Conservation (phyloP, 2,797 vertebrate species). For the Prionace glauca region DNA sequence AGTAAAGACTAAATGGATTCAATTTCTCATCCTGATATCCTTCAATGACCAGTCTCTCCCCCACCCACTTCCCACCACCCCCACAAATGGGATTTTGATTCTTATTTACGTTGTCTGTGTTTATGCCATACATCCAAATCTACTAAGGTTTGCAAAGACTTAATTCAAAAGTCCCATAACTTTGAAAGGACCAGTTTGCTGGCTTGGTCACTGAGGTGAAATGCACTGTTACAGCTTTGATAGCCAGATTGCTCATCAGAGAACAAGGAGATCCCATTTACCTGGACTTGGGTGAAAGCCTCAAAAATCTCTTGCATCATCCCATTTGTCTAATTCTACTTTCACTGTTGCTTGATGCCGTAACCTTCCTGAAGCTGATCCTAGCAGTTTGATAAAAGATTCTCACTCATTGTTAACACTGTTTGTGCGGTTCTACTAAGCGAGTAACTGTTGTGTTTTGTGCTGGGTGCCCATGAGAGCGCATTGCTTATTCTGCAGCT, state of each 20-base stretch:
- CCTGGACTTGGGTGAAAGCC: neutral
- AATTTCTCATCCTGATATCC: neutral
- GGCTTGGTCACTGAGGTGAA: neutral
- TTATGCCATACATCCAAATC: neutral
- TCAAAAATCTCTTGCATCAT: neutral
- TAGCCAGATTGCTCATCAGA: neutral
- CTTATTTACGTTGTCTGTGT: neutral
- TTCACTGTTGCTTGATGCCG: neutral
- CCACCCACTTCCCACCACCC: too few species aligned
- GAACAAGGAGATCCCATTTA: neutral
- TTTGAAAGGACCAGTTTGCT: neutral
- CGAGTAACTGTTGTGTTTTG: neutral
- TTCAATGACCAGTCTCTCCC: neutral
- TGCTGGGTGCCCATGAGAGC: too few species aligned
- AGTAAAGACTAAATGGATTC: neutral
- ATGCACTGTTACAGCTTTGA: neutral
- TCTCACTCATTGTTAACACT: neutral
- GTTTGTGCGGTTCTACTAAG: neutral
- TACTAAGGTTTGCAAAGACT: too few species aligned
- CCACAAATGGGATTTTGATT: neutral
- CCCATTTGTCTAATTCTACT: neutral
- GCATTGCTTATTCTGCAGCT: slow-evolving; percentile 5
- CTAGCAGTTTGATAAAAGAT: neutral
- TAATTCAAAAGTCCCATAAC: neutral
- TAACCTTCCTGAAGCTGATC: neutral